Conservation (phyloP, 2,113 vertebrate genomes). For the Vulpes ferrilata region DNA sequence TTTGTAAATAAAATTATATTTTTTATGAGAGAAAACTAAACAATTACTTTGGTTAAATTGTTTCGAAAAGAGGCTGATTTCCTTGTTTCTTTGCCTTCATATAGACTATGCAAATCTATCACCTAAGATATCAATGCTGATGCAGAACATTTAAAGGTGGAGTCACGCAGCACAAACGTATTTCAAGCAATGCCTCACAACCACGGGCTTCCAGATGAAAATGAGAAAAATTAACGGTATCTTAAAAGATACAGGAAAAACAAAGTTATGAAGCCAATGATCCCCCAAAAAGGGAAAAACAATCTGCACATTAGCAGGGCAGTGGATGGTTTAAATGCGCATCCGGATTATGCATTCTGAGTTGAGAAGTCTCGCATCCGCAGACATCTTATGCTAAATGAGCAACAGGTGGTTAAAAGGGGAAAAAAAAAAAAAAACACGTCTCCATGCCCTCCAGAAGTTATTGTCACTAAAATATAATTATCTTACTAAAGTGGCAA, state of each 20-base stretch:
- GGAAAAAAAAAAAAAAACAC: background rate
- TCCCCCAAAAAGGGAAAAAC: background rate
- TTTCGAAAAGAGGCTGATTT: background rate
- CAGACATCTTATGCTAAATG: background rate
- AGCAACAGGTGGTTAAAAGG: constrained; percentile 71
- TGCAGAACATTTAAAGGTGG: background rate
- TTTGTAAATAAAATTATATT: background rate
- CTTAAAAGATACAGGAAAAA: background rate
- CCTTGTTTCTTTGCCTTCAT: background rate
- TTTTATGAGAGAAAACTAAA: background rate
- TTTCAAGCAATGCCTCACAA: background rate
- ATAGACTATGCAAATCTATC: background rate
- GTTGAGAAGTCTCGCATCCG: background rate
- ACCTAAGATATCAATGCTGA: background rate
- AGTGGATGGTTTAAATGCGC: background rate
- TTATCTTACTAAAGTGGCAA: background rate
- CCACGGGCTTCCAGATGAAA: background rate
- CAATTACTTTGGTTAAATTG: background rate
- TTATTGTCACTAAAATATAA: background rate
- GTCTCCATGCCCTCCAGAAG: background rate
- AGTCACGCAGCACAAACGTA: background rate
- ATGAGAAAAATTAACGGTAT: background rate
- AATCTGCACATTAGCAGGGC: background rate
- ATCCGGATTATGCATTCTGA: background rate
- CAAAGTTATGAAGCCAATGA: background rate